A percentile compares a stretch with the other conserved stretches of the same genome.
phyloP scores from a whole-genome alignment of 2,888 invertebrate genomes.

The Rutpela maculata region DNA sequence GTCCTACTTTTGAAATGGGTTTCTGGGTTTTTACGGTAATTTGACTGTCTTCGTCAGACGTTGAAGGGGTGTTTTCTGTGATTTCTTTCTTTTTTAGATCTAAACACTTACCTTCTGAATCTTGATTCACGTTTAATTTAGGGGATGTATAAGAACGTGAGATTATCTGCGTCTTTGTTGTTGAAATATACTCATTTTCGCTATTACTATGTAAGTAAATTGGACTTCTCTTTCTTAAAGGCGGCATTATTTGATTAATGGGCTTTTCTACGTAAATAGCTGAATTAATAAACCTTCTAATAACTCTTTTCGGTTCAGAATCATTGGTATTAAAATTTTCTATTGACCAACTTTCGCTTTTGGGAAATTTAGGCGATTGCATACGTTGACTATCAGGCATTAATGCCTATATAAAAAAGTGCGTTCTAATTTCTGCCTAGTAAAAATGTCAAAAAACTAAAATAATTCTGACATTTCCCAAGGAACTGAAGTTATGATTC shows the following conservation, averaged over 20 bases:
- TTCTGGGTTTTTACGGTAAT: conserved; percentile 53
- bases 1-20: conserved; percentile 16
- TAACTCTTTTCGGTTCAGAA: conserved; percentile 49
- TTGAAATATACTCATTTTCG: conserved; percentile 33
- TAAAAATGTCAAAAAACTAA: conserved; percentile 43
- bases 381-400: conserved; percentile 46
- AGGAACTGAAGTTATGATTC: conserved; percentile 5
- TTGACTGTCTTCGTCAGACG: conserved; percentile 49
- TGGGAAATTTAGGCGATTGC: conserved; percentile 29
- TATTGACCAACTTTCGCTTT: conserved; percentile 48
- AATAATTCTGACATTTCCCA: conserved; percentile 34
- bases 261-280: conserved; percentile 78
- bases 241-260: conserved; percentile 58
- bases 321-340: conserved; percentile 42
- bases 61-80: neutral
- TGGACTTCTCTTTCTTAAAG: conserved; percentile 60
- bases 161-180: conserved; percentile 54
- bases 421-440: conserved; percentile 33
- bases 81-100: neutral
- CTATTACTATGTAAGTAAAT: conserved; percentile 44
- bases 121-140: conserved; percentile 50
- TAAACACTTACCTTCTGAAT: neutral
- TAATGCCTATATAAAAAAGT: conserved; percentile 23
- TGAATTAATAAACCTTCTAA: conserved; percentile 77
- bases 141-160: conserved; percentile 64